Percentiles rank a stretch among this genome's conserved stretches.
Conservation (phyloP, 2,888 invertebrate species). For the Cheilosia urbana region DNA sequence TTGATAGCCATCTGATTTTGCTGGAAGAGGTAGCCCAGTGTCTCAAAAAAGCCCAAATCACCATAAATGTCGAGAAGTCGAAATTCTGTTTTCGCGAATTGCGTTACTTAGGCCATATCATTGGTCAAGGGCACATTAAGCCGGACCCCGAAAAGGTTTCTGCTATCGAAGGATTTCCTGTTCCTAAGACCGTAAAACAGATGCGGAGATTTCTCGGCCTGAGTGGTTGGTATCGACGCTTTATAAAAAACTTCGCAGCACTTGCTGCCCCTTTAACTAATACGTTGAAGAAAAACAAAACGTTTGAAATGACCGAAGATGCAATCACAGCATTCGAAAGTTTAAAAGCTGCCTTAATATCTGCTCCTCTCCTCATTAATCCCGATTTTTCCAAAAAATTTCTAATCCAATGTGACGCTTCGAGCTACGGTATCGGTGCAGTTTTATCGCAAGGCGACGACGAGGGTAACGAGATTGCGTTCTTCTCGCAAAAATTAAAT, state of each 20-base stretch:
- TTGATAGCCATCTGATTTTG: not conserved
- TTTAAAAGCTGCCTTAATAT: not conserved
- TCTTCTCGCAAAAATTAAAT: conserved; percentile 16
- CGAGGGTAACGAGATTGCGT: not conserved
- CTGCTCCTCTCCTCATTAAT: not conserved
- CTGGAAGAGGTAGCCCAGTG: too few relatives aligned
- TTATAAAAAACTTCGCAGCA: too few relatives aligned
- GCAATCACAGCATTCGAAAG: not conserved
- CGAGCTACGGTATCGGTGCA: conserved; percentile 4
- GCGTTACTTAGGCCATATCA: too few relatives aligned
- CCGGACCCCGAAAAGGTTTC: too few relatives aligned
- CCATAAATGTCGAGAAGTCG: too few relatives aligned
- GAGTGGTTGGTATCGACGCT: too few relatives aligned
- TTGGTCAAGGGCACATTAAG: too few relatives aligned
- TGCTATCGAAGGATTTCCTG: too few relatives aligned
- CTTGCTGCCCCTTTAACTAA: not conserved
- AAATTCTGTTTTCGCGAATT: too few relatives aligned
- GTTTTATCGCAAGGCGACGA: not conserved
- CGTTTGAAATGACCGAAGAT: not conserved
- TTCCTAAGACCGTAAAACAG: too few relatives aligned
- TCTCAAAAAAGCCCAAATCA: too few relatives aligned
- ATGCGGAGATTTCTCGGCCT: too few relatives aligned
- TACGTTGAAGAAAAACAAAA: not conserved
- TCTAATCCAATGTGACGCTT: conserved; percentile 11
- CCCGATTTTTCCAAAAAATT: conserved; percentile 16